phyloP scores from a whole-genome alignment of 2,797 vertebrate species.

The Onychomys torridus region DNA sequence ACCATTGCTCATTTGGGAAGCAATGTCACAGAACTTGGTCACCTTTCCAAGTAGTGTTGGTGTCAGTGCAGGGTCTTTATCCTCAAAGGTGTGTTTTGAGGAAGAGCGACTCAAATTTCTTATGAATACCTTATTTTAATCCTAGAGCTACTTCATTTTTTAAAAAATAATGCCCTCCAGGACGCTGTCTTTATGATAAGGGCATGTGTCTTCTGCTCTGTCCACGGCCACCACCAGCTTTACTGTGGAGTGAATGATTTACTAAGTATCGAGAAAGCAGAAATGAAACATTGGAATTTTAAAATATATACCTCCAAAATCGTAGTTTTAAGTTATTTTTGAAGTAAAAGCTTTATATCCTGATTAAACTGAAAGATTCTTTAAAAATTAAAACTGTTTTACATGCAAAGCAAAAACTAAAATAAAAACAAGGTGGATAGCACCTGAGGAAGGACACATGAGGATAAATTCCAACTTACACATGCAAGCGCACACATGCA shows the following conservation, averaged over 20 bases:
- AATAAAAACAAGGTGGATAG: not conserved
- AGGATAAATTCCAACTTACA: not conserved
- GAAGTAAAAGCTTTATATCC: not conserved
- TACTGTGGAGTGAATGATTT: not conserved
- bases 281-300: not conserved
- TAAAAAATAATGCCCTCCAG: not conserved
- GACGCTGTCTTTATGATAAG: not conserved
- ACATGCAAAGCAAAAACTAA: not conserved
- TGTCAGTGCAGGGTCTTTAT: not conserved
- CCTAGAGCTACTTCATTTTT: not conserved
- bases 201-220: rapidly evolving
- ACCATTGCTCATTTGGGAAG: not conserved
- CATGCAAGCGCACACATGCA: not conserved
- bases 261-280: not conserved
- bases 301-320: not conserved
- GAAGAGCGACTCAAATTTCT: not conserved
- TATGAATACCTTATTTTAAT: not conserved
- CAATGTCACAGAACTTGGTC: not conserved
- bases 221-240: too few species aligned
- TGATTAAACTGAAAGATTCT: too few species aligned
- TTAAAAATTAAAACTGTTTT: not conserved
- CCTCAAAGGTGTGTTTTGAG: not conserved
- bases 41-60: not conserved
- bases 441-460: too few species aligned
- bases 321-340: not conserved